Base-by-base conservation (phyloP, 2,113 vertebrate genomes). In the Odocoileus hemionus region DNA sequence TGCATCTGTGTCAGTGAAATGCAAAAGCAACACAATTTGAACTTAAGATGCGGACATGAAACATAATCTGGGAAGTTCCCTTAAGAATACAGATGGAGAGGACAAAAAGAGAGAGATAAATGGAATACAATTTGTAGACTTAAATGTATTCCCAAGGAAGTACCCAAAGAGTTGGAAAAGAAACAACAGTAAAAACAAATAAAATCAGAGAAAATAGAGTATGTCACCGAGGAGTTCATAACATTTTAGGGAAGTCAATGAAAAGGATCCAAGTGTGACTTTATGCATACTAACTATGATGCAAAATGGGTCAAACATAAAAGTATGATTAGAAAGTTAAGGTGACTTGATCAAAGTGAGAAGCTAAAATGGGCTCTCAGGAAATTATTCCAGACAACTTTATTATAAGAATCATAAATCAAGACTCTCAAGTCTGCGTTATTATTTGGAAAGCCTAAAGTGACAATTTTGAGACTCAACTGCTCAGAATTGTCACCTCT, bases 221-320 rank as follows among this genome's bases (percentile, higher is more conserved):
- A 5, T 76, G 33, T 25, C 92, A 93, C 94, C 88, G 92, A 84
- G 47, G 58, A 80, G 54, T 55, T 89, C 79, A 26, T 58, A 86
- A 55, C 67, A 86, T 96, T 98, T 97, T 88, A 94, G 94, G 94
- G 91, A 96, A 97, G 54, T 80, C 47, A 15, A 70, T 92, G 91
- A 91, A 95, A 85, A 52, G 5, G 39, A 80, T 88, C 85, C 95
- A 96, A 85, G 26, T 82, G 82, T 45, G 74, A 74, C 55, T 88
- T 52, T 92, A 45, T 19, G 91, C 43, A 86, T 52, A 54, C 61
- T 80, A 80, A 50, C 80, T 50, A 33, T 52, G 50, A 28, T 30
- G 50, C 23, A 67, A 88, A 98, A 85, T 54, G 50, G 55, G 64
- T 52, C 88, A 97, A 94, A 98, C 64, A 76, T 94, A 92, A 97